These are phyloP conservation scores for Scaeva pyrastri DNA, from an alignment of 2,888 invertebrate genomes.

Conservation along the genomic window DNA sequence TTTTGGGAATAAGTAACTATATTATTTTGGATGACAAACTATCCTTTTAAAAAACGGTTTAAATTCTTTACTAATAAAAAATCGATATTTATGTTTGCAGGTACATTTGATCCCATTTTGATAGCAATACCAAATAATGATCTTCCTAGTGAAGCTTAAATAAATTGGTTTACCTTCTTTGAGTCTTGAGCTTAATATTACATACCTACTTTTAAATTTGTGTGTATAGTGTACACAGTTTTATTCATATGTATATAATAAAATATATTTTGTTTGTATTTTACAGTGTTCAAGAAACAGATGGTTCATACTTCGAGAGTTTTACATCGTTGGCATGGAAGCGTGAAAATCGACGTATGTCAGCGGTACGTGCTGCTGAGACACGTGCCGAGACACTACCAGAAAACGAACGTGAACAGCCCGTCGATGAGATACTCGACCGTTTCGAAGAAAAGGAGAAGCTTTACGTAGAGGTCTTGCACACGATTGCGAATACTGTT, in stretches of 20 bases:
- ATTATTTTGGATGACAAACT: no score
- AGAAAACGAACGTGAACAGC: constrained; percentile 83
- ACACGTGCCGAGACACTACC: constrained; percentile 89
- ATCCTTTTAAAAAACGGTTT: no score
- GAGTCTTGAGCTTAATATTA: background rate
- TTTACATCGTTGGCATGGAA: constrained; percentile 97
- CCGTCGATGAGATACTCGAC: constrained; percentile 82
- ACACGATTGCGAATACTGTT: constrained; percentile 97
- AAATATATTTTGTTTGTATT: constrained; percentile 27
- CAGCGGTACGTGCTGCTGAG: constrained; percentile 90
- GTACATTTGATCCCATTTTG: no score
- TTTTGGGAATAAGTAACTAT: no score
- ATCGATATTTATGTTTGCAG: no score
- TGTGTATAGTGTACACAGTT: no score
- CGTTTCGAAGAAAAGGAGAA: constrained; percentile 86
- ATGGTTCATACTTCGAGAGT: constrained; percentile 97
- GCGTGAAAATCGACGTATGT: constrained; percentile 93
- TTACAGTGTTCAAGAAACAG: constrained; percentile 95
- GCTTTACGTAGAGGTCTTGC: constrained; percentile 95
- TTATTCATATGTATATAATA: constrained; percentile 23
- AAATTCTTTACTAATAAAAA: no score
- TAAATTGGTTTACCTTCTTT: background rate
- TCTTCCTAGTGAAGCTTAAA: background rate
- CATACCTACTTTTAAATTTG: no score
- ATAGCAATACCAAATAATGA: no score